Conservation (phyloP, 2,797 vertebrate species). For the Rhabdomys pumilio region DNA sequence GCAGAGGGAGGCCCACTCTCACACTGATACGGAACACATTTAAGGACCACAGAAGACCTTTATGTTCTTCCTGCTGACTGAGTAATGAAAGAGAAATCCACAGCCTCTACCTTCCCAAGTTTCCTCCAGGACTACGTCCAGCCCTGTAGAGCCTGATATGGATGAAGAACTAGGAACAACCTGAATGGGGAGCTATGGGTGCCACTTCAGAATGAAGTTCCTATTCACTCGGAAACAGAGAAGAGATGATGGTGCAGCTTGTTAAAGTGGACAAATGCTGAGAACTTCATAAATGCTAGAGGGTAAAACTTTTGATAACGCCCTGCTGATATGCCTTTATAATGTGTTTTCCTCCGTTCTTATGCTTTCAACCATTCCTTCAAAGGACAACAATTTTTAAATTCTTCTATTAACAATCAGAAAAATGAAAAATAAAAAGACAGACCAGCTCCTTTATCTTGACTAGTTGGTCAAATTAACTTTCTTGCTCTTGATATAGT, state of each 20-base stretch:
- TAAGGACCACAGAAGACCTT: background rate
- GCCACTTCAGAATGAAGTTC: background rate
- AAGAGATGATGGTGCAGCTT: background rate
- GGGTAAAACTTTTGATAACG: background rate
- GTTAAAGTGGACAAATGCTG: background rate
- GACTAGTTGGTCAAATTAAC: conserved; percentile 20
- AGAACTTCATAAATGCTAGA: background rate
- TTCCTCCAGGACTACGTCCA: background rate
- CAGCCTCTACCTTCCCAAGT: background rate
- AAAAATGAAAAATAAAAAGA: background rate
- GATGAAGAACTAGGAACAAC: background rate
- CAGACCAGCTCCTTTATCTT: conserved; percentile 3
- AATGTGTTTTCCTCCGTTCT: conserved; percentile 24
- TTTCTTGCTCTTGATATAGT: conserved; percentile 17
- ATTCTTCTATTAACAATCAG: background rate
- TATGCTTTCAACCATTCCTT: background rate
- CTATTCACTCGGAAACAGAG: conserved; percentile 19
- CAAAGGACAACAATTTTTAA: background rate
- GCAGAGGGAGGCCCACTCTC: conserved; percentile 1
- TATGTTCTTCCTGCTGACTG: background rate
- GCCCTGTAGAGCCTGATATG: background rate
- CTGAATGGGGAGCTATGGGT: conserved; percentile 1
- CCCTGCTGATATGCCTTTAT: background rate
- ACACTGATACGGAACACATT: background rate
- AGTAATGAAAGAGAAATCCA: conserved; percentile 2